These are phyloP conservation scores for Perithous albicinctus DNA, from an alignment of 2,888 invertebrate species.

Conservation along the genomic window DNA sequence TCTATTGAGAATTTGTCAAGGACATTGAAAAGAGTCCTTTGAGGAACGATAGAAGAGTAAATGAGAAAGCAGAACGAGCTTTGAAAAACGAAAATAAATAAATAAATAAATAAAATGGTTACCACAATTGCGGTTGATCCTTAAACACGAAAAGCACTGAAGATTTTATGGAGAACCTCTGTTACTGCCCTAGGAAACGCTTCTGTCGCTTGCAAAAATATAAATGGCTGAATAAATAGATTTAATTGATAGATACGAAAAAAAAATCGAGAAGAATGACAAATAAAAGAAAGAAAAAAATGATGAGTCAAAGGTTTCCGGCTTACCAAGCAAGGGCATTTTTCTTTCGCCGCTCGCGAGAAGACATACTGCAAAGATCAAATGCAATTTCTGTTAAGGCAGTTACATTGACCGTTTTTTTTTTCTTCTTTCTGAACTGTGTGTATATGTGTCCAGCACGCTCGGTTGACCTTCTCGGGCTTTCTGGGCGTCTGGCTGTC, in stretches of 20 bases:
- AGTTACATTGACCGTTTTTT: slow-evolving; percentile 71
- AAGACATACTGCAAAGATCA: slow-evolving; percentile 70
- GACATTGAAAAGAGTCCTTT: background rate
- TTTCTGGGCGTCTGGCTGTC: slow-evolving; percentile 31
- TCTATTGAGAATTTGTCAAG: background rate
- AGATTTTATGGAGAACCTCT: background rate
- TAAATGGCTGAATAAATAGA: slow-evolving; percentile 49
- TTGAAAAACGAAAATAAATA: background rate
- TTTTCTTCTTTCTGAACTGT: slow-evolving; percentile 7
- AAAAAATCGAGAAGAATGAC: slow-evolving; percentile 26
- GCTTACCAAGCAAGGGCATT: slow-evolving; percentile 43
- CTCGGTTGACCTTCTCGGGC: slow-evolving; percentile 28
- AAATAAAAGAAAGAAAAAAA: slow-evolving; percentile 1
- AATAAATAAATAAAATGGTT: no score
- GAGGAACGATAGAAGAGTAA: background rate
- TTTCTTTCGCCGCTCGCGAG: slow-evolving; percentile 56
- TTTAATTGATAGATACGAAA: slow-evolving; percentile 51
- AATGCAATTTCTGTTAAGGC: slow-evolving; percentile 78
- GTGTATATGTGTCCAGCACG: slow-evolving; percentile 23
- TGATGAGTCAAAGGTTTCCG: slow-evolving; percentile 43
- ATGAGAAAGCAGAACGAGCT: background rate
- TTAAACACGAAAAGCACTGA: background rate
- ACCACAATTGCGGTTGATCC: background rate
- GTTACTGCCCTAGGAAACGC: background rate
- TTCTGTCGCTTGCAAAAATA: slow-evolving; percentile 28